Percentiles rank a stretch among this genome's conserved stretches.
These are phyloP conservation scores for Acanthoscelides obtectus DNA, from an alignment of 2,888 invertebrate species.

Conservation along the genomic window DNA sequence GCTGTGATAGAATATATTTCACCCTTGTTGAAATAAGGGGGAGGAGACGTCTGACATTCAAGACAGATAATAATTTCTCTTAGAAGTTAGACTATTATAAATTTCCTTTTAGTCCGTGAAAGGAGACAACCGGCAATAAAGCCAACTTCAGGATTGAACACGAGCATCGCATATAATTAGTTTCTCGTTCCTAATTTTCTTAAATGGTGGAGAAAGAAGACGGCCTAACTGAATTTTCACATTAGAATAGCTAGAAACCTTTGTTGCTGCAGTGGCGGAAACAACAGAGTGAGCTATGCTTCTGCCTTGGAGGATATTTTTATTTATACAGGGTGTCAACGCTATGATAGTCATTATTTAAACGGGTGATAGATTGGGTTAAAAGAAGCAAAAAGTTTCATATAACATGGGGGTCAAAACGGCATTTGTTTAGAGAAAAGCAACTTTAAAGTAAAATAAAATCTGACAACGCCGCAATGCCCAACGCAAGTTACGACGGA, in stretches of 20 bases:
- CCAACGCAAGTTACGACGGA: no score
- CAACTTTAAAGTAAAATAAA: no score
- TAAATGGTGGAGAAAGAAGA: not conserved
- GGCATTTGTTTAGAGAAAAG: no score
- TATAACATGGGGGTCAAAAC: no score
- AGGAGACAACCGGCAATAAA: not conserved
- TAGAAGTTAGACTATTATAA: not conserved
- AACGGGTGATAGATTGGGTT: no score
- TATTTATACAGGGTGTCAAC: no score
- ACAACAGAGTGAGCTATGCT: no score
- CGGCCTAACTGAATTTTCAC: not conserved
- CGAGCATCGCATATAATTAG: not conserved
- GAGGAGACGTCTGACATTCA: not conserved
- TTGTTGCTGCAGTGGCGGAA: not conserved
- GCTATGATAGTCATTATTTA: no score
- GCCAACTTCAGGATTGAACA: not conserved
- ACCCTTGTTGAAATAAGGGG: not conserved
- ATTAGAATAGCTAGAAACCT: not conserved
- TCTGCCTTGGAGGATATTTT: no score
- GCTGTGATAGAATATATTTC: not conserved
- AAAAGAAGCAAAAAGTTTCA: no score
- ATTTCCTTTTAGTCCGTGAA: not conserved
- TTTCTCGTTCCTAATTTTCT: not conserved
- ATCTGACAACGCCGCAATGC: no score
- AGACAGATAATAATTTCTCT: not conserved